phyloP scores from a whole-genome alignment of 2,113 vertebrate species.

The Dicentrarchus labrax region DNA sequence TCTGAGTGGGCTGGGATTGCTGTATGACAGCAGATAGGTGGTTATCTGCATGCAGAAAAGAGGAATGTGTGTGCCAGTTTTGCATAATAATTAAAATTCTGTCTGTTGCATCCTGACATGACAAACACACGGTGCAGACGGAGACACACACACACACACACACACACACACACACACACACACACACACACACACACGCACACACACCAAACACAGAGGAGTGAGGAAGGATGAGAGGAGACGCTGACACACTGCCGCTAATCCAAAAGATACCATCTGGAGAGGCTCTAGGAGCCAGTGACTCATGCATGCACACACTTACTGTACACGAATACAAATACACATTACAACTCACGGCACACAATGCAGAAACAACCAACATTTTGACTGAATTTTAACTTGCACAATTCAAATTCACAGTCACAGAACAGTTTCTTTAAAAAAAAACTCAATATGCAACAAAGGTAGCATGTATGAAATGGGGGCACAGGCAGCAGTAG shows the following conservation, averaged over 20 bases:
- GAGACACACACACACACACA: background rate
- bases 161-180: background rate
- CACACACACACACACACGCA: background rate
- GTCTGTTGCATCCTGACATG: constrained; percentile 43
- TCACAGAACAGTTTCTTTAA: background rate
- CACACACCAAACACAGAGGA: constrained; percentile 50
- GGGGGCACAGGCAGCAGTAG: too few species aligned
- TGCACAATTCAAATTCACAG: constrained; percentile 5
- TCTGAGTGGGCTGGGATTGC: constrained; percentile 5
- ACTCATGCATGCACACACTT: constrained; percentile 50
- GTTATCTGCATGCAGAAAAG: constrained; percentile 40
- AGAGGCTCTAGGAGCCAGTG: constrained; percentile 66
- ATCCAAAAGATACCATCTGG: constrained; percentile 80
- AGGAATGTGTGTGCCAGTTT: constrained; percentile 44
- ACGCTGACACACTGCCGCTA: constrained; percentile 61
- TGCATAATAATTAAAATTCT: constrained; percentile 64
- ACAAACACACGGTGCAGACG: constrained; percentile 43
- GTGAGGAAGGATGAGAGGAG: constrained; percentile 61
- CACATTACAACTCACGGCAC: constrained; percentile 31
- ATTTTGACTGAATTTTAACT: constrained; percentile 17
- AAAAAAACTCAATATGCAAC: too few species aligned
- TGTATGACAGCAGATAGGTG: constrained; percentile 38
- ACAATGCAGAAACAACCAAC: constrained; percentile 17
- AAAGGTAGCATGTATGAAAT: too few species aligned
- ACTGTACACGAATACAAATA: constrained; percentile 40